Conservation (phyloP, 2,797 vertebrate species). For the Rhabdomys pumilio region DNA sequence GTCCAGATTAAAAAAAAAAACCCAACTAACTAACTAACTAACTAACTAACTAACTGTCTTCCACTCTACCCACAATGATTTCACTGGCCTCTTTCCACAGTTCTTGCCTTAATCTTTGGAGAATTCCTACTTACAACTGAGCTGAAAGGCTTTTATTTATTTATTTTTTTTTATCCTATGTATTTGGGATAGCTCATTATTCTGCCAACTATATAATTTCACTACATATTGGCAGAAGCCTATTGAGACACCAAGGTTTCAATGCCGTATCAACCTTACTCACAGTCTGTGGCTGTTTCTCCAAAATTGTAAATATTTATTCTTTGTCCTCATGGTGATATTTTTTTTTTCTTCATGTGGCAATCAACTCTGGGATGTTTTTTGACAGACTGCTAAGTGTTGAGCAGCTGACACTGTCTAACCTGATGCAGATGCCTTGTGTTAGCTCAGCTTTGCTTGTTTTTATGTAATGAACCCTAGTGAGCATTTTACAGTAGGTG, state of each 20-base stretch:
- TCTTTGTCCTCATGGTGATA: not conserved
- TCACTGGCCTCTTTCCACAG: not conserved
- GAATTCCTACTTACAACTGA: not conserved
- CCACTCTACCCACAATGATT: not conserved
- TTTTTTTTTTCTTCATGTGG: conserved; percentile 53
- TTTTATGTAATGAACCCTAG: not conserved
- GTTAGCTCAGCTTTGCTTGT: conserved; percentile 2
- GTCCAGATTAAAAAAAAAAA: not conserved
- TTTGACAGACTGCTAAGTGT: not conserved
- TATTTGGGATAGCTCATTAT: not conserved
- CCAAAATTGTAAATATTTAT: not conserved
- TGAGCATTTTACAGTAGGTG: not conserved
- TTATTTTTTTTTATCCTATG: not conserved
- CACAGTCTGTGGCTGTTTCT: not conserved
- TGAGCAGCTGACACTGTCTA: not conserved
- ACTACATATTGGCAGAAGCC: not conserved
- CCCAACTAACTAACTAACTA: not conserved
- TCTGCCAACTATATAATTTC: not conserved
- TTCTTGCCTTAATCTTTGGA: not conserved
- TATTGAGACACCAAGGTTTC: not conserved
- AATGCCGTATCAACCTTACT: not conserved
- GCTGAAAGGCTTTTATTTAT: not conserved
- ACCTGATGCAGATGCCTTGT: not conserved
- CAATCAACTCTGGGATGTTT: not conserved
- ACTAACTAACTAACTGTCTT: not conserved